Base-by-base conservation (phyloP, 2,797 vertebrate genomes). In the Arnoldichthys spilopterus region DNA sequence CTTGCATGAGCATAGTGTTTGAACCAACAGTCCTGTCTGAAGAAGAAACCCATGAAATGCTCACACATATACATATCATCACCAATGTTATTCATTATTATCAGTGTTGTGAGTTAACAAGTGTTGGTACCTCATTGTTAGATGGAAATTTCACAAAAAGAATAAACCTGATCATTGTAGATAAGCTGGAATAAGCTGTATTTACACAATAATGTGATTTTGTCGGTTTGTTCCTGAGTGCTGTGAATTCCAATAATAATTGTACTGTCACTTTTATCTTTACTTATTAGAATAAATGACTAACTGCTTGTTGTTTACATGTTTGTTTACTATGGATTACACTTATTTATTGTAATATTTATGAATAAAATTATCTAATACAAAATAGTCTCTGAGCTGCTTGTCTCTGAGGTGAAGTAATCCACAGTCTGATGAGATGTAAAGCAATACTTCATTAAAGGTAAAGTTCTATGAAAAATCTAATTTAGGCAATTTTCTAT, bases 221-320 rank as follows among this genome's bases (percentile, higher is more conserved):
- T 47, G 63, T 75, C 24, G 12, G 53, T 43, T 69, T 28, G 58
- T 59, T 68, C 6, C 1, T 24, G 20, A 43, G 80, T 78, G 40
- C 49, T 58, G 58, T 77, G 76, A 79, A 76, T 28, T 45, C 4
- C 51, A 37, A 53, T 28, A 53, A 43, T 32, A 54, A 49, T 67
- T 79, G 49, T 83, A 16, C 62, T 34, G 68, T 61, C 51, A 58
- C 47, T 49, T 76, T 72, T 16, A 67, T 72, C 54, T 62, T 43
- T 45, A 34, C 43, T 71, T 53, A 53, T 74, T 67, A 74, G 45
- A 83, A 82, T 85, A 84, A 80, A 85, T 62, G 37, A 40, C 70
- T 76, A 56, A 51, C 77, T 71, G 63, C 74, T 32, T 66, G 72
- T 80, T 43, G 24, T 87, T 83, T 91, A 86, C 86, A 86, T 89